Conservation (phyloP, 2,113 vertebrate genomes). For the Sterrhoptilus dennistouni region DNA sequence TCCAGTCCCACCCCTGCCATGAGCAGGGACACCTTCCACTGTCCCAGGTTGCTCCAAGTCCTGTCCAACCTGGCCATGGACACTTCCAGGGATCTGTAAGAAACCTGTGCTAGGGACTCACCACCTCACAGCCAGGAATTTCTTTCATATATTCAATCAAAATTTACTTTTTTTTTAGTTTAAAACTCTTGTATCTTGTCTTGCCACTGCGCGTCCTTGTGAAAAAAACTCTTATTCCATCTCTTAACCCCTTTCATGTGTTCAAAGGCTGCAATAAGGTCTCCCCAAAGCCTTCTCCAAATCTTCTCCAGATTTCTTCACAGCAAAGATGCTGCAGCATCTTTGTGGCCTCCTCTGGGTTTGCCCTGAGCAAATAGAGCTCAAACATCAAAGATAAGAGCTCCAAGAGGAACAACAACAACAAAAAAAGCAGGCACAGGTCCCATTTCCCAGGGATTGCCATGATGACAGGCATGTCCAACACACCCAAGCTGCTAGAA, state of each 20-base stretch:
- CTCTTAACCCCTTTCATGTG: neutral
- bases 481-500: neutral
- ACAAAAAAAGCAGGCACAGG: neutral
- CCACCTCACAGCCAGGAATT: fast-evolving
- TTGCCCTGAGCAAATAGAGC: neutral
- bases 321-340: neutral
- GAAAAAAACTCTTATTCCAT: neutral
- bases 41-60: fast-evolving
- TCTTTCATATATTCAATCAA: neutral
- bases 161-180: neutral
- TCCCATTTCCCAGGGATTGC: neutral
- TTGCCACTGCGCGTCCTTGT: neutral
- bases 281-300: neutral
- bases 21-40: neutral
- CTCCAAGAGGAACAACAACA: neutral
- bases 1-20: fast-evolving
- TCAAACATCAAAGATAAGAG: neutral
- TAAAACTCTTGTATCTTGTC: neutral
- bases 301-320: neutral
- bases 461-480: neutral
- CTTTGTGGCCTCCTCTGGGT: neutral
- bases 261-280: fast-evolving
- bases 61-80: fast-evolving
- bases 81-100: neutral
- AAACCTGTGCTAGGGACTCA: neutral